Evolutionary conservation across 2,797 vertebrate species (phyloP), one percentile per base, ranked within the genome.

Genomic region (Chelonia mydas): DNA sequence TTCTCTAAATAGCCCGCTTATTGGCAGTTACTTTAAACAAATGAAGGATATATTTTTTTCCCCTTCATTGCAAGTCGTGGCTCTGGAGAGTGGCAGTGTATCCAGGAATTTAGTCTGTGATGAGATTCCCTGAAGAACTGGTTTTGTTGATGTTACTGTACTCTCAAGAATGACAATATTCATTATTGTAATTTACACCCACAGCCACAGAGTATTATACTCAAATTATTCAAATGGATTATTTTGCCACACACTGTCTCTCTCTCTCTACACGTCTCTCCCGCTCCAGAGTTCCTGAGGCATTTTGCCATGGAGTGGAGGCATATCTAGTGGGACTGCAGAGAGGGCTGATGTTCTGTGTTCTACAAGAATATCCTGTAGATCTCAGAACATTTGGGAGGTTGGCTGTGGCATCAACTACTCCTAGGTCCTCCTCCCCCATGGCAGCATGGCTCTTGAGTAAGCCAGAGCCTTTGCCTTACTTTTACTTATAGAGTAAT

Each of bases 11-110:
- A 94, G 74, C 74, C 85, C 65, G 3, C 90, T 91, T 94, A 55
- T 25, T 49, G 51, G 28, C 83, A 90, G 88, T 21, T 45, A 74
- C 68, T 45, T 74, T 41, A 74, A 74, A 74, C 37, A 74, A 94
- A 95, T 94, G 83, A 93, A 54, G 80, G 86, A 72, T 95, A 84
- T 23, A 8, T 5, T 93, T 97, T 92, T 93, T 5, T 74, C 50
- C 41, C 92, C 81, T 91, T 61, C 61, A 77, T 1, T 90, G 41
- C n/a, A 81, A 88, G 93, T 37, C 65, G 72, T 74, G 5, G 74
- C 65, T 95, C 93, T 91, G 74, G 78, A 92, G 93, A 87, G 88
- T 84, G 96, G 85, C 25, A 92, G 77, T 83, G 51, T 55, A 25
- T 51, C 31, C 61, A 33, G 33, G 61, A 65, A 65, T 65, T 33